phyloP scores from a whole-genome alignment of 92 coral and sea anemone genomes.

The Bergia sp. region DNA sequence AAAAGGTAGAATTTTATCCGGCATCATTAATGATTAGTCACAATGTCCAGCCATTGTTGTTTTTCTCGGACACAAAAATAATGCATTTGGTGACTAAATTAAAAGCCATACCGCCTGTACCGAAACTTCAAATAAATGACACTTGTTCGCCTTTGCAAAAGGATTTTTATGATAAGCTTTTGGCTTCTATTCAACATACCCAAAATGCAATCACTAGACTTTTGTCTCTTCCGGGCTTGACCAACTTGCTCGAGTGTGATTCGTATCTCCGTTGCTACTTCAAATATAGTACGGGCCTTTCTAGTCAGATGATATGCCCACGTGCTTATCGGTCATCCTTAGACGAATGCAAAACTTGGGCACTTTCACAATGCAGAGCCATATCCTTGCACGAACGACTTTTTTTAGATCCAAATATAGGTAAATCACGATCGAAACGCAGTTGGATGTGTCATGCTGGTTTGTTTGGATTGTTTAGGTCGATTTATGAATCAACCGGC shows the following conservation, averaged over 20 bases:
- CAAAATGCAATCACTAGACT: slow-evolving; percentile 7
- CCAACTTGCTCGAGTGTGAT: slow-evolving; percentile 30
- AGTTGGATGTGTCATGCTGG: slow-evolving; percentile 52
- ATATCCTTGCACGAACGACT: neutral
- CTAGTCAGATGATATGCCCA: slow-evolving; percentile 25
- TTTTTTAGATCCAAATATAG: too few species aligned
- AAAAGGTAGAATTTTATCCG: slow-evolving; percentile 8
- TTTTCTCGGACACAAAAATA: slow-evolving; percentile 15
- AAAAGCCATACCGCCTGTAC: neutral
- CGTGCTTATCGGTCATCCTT: slow-evolving; percentile 32
- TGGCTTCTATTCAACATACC: neutral
- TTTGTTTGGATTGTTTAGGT: slow-evolving; percentile 43
- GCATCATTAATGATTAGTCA: slow-evolving; percentile 2
- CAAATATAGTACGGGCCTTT: slow-evolving; percentile 19
- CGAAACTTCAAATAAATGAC: neutral
- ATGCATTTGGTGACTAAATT: neutral
- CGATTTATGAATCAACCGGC: slow-evolving; percentile 48
- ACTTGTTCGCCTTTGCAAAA: slow-evolving; percentile 1
- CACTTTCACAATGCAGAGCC: too few species aligned
- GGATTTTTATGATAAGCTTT: neutral
- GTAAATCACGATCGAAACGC: neutral
- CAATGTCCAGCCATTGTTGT: neutral
- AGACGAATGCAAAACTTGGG: slow-evolving; percentile 50
- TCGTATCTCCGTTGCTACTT: slow-evolving; percentile 20
- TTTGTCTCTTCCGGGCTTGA: neutral